phyloP scores from a whole-genome alignment of 2,113 vertebrate species.

The Muntiacus muntjak region DNA sequence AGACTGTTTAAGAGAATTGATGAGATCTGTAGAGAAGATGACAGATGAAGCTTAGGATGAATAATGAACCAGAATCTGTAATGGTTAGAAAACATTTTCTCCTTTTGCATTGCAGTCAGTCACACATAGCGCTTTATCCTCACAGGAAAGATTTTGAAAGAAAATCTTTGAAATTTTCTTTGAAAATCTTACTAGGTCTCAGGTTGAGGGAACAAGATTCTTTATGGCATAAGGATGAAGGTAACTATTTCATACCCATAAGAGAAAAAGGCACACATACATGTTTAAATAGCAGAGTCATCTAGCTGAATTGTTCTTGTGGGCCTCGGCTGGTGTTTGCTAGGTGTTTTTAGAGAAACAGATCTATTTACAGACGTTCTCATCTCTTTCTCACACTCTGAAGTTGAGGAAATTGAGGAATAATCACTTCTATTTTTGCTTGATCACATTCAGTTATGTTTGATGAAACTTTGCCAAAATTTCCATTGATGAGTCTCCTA shows the following conservation, averaged over 20 bases:
- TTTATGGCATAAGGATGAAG: neutral
- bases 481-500: neutral
- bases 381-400: neutral
- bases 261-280: neutral
- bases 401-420: neutral
- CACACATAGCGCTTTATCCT: neutral
- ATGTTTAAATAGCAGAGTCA: neutral
- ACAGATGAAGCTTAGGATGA: neutral
- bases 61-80: neutral
- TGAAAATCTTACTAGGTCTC: neutral
- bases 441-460: neutral
- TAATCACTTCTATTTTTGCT: neutral
- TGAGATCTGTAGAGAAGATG: neutral
- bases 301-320: neutral
- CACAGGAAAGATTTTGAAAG: neutral
- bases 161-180: neutral
- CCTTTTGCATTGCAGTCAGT: neutral
- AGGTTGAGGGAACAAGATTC: neutral
- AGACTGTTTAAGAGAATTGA: slow-evolving; percentile 9
- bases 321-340: neutral
- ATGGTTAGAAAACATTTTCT: neutral
- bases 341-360: neutral
- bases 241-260: neutral
- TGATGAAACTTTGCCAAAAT: neutral
- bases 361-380: neutral